A percentile compares a stretch with the other conserved stretches of the same genome.
Conservation (phyloP, 2,797 vertebrate genomes). For the Novumbra hubbsi region DNA sequence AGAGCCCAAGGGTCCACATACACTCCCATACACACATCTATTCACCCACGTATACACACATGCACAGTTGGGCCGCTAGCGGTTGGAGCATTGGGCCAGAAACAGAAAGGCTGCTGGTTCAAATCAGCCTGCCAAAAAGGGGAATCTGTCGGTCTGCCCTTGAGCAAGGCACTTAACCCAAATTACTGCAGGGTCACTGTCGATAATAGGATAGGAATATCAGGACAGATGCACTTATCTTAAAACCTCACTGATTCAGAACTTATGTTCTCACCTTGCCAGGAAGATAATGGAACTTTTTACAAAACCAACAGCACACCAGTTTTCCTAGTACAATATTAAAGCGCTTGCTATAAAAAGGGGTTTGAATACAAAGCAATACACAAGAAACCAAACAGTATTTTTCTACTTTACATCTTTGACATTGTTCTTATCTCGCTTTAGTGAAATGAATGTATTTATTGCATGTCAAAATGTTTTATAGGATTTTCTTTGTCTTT, state of each 20-base stretch:
- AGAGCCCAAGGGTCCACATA: conserved; percentile 43
- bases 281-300: background rate
- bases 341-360: conserved; percentile 45
- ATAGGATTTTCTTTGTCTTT: conserved; percentile 61
- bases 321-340: conserved; percentile 25
- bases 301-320: conserved; percentile 1
- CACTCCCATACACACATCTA: conserved; percentile 12
- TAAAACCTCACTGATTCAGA: conserved; percentile 1
- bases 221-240: conserved; percentile 7
- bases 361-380: conserved; percentile 61
- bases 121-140: no score
- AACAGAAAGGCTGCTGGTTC: no score
- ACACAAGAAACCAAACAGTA: conserved; percentile 74
- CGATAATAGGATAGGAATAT: conserved; percentile 34
- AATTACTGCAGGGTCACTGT: no score
- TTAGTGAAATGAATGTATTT: conserved; percentile 85
- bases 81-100: no score
- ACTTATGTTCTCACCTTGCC: background rate
- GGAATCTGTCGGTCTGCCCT: no score
- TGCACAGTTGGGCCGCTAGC: conserved; percentile 2
- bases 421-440: conserved; percentile 70
- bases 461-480: conserved; percentile 84
- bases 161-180: no score
- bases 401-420: conserved; percentile 70
- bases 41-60: conserved; percentile 24